Evolutionary conservation across 2,797 vertebrate genomes (phyloP).

Genomic region (Myripristis murdjan): DNA sequence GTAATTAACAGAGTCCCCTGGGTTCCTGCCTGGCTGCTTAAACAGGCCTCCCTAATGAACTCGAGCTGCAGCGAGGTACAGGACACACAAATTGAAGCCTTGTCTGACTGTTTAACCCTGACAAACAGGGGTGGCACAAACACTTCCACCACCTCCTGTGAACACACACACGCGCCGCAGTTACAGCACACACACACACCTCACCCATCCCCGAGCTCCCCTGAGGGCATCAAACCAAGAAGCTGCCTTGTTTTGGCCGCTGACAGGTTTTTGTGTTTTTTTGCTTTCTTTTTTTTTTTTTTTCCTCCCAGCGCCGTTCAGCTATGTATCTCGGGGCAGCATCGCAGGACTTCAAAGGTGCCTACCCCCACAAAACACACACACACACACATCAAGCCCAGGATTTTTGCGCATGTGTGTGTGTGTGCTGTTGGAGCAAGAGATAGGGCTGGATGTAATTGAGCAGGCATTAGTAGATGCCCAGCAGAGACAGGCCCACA

Average conservation of each 20-base stretch:
- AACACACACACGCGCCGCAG: constrained; percentile 17
- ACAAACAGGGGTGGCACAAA: neutral
- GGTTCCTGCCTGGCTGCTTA: constrained; percentile 31
- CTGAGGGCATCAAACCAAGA: constrained; percentile 27
- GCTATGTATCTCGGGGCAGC: constrained; percentile 29
- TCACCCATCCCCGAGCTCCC: neutral
- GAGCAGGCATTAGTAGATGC: constrained; percentile 65
- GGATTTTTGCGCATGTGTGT: constrained; percentile 5
- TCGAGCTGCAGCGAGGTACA: constrained; percentile 35
- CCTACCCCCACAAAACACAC: neutral
- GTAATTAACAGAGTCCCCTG: constrained; percentile 70
- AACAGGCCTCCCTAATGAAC: constrained; percentile 62
- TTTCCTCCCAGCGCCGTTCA: constrained; percentile 8
- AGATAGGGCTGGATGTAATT: constrained; percentile 50
- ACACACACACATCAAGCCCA: constrained; percentile 32
- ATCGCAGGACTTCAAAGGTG: constrained; percentile 56
- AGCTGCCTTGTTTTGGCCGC: constrained; percentile 42
- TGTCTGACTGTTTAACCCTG: constrained; percentile 56
- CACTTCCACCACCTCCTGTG: constrained; percentile 16
- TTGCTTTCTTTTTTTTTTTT: neutral
- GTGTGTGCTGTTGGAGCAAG: constrained; percentile 20
- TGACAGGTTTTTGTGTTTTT: constrained; percentile 53
- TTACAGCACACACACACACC: constrained; percentile 10
- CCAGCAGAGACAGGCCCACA: constrained; percentile 59
- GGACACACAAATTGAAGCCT: constrained; percentile 42